Base-by-base conservation (phyloP, 1,140 invertebrate genomes). In the Conus betulinus region DNA sequence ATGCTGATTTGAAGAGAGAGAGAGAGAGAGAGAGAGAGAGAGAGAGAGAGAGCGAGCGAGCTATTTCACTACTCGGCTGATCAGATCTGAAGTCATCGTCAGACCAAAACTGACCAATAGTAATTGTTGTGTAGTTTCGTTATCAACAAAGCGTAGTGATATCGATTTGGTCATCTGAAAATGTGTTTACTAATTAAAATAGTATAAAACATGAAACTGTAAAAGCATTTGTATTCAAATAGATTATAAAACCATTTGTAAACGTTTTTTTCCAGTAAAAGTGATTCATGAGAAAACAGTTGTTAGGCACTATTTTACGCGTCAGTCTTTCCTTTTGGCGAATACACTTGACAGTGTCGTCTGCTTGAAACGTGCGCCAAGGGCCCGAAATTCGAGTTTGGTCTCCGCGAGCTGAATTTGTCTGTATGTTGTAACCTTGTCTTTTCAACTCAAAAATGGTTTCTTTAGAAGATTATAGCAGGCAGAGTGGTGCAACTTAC, bases 351-450 rank as follows among this genome's bases (percentile, higher is more conserved):
- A 20, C 23, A 71, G 3, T 71, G 67, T 71, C 67, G 67, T 71
- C 67, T 71, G 67, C 67, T 71, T 71, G 11, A 6, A 71, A 20
- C 20, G 17, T 71, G 67, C 11, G 15, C 67, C 6, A 7, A 84
- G 84, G 60, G 82, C 82, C 57, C 57, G 74, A 76, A 81, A 84
- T 67, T 84, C 81, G 23, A 88, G 79, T 52, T 82, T n/a, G 39
- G 87, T 82, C 87, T 74, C 74, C 23, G 55, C 20, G 27, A 79
- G n/a, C n/a, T n/a, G n/a, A n/a, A n/a, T n/a, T n/a, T n/a, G 55
- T 11, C 57, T 60, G 57, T 15, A 60, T 60, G 15, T 15, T 11
- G 57, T 15, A 60, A 15, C 15, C 15, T 60, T 15, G 8, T 60
- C 15, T 60, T 60, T 8, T 60, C 57, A 60, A 60, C 57, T 11